A percentile compares a stretch with the other conserved stretches of the same genome.
Evolutionary conservation across 1,140 invertebrate species (phyloP).

Genomic region (Drosophila cardini): DNA sequence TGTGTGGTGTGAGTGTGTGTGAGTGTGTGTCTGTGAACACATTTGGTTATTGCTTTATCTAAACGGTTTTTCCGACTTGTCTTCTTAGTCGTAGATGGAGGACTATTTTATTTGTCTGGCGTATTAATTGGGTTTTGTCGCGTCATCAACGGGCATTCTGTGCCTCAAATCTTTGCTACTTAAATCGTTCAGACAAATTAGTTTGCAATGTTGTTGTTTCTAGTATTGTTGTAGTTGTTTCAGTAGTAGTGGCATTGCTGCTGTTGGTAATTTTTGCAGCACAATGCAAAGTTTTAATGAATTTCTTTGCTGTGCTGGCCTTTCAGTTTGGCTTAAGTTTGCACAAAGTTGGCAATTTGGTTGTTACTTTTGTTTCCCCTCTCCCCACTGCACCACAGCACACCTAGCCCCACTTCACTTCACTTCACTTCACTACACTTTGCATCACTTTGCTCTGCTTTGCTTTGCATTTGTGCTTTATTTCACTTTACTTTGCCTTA

Average conservation of each 20-base stretch:
- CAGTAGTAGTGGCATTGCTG: slow-evolving; percentile 19
- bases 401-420: slow-evolving; percentile 11
- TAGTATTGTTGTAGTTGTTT: slow-evolving; percentile 13
- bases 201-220: slow-evolving; percentile 62
- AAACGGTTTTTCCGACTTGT: slow-evolving; percentile 63
- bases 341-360: slow-evolving; percentile 45
- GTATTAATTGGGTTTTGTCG: slow-evolving; percentile 82
- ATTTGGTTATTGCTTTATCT: slow-evolving; percentile 82
- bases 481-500: slow-evolving; percentile 20
- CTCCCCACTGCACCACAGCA: slow-evolving; percentile 12
- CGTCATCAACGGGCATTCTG: slow-evolving; percentile 62
- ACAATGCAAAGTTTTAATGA: slow-evolving; percentile 81
- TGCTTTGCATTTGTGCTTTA: slow-evolving; percentile 60
- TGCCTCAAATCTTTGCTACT: slow-evolving; percentile 56
- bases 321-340: slow-evolving; percentile 71
- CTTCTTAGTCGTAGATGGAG: background rate
- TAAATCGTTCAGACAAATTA: slow-evolving; percentile 78
- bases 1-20: slow-evolving; percentile 10
- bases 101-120: slow-evolving; percentile 78
- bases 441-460: slow-evolving; percentile 53
- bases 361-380: slow-evolving; percentile 66
- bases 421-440: slow-evolving; percentile 19
- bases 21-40: slow-evolving; percentile 48
- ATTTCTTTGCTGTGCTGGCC: slow-evolving; percentile 69
- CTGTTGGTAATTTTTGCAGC: slow-evolving; percentile 53